Base-by-base conservation (phyloP, 1,140 invertebrate species). In the Cotesia glomerata region DNA sequence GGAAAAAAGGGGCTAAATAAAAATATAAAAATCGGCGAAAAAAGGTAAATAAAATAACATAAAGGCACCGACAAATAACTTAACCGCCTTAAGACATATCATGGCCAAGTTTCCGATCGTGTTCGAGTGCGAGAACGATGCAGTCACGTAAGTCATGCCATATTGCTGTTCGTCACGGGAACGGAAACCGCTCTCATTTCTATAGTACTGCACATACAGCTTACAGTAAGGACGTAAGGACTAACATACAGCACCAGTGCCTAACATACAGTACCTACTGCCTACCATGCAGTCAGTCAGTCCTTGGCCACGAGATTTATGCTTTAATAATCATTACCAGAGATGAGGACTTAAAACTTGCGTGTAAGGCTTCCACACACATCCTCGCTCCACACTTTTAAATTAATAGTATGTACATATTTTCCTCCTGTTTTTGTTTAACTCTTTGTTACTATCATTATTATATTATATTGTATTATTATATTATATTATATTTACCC, bases 21-120 rank as follows among this genome's bases (percentile, higher is more conserved):
- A 56, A 67, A 51, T 56, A 68, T 36, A 68, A 51, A 51, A 51
- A 51, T 7, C 52, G n/a, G 14, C 4, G 14, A n/a, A 56, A 66
- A 52, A 66, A 68, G 11, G 11, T 45, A 45, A 45, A 64, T 67
- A 49, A 67, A 61, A 35, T 36, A 56, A 36, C 51, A 67, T 62
- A 72, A 72, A 72, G 63, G 71, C 16, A 67, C 71, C 71, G 71
- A 72, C 71, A 72, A 72, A 72, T 72, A 72, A 67, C 71, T 72
- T 51, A 56, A 45, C 70, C 70, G 70, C 70, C 70, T 64, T 65
- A 35, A 71, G 59, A 71, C 59, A 71, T 36, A 64, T 64, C 62
- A 64, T 64, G 62, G 62, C 62, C 62, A 64, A 64, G 70, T 65
- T 66, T 72, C 64, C 52, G 64, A 65, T 59, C 64, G 64, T 67